Evolutionary conservation across 2,888 invertebrate species (phyloP), one percentile per base, ranked within the genome.

Genomic region (Junonia oenone): DNA sequence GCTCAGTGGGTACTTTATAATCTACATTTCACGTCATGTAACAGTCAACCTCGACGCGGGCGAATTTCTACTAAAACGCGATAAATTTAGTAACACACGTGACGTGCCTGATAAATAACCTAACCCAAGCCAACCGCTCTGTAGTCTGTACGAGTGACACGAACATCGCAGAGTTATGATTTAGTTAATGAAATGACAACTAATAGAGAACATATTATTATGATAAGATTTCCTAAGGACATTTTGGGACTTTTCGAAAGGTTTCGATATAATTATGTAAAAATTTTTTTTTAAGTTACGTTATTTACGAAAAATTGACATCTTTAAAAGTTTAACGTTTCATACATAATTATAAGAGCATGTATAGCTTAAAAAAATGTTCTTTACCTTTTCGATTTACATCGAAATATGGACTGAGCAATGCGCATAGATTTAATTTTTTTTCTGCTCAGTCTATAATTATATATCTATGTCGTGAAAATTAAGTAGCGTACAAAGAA

Each of bases 1-100:
- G 51, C 50, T 59, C 33, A 47, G 48, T 45, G 50, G 61, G 56
- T 59, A 60, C 51, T 59, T 61, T 63, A 63, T 63, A 64, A 64
- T 63, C 61, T 60, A 61, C 58, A 58, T 57, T 63, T 62, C 62
- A 60, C 55, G 58, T 60, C 54, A 59, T 55, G 61, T 55, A 55
- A 52, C 59, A 58, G 53, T 61, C 56, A 60, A 54, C 57, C 60
- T 58, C 59, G 55, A 56, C 55, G 56, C 35, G 58, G 45, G 60
- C 51, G 61, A 57, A 61, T 63, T 61, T 62, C 63, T 59, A 67
- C 65, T 67, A 64, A 68, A 72, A 67, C 63, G 71, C 73, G 72
- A 79, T 80, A 80, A 78, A 81, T 81, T 78, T 65, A 69, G 66
- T 66, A 68, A 66, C 66, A 72, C 69, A 73, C 79, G 78, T 78